Evolutionary conservation across 2,797 vertebrate genomes (phyloP).

Genomic region (Falco concolor): DNA sequence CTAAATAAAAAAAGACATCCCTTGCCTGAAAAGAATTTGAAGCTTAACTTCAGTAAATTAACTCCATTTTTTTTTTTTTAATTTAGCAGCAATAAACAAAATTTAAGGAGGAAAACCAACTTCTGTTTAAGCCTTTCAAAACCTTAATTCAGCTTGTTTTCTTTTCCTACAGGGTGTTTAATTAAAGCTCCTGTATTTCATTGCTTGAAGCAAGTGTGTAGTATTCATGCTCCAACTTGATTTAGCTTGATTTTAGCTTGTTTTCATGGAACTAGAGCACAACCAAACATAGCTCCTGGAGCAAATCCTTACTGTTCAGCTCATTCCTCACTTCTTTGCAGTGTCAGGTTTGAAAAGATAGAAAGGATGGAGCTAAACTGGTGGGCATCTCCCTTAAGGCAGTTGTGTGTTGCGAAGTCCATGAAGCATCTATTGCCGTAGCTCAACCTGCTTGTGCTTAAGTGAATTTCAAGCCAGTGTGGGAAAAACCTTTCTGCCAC

Average conservation of each 20-base stretch:
- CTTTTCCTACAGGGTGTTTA: background rate
- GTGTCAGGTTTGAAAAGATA: background rate
- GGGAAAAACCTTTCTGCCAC: background rate
- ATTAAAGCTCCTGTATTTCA: background rate
- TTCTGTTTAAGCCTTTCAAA: background rate
- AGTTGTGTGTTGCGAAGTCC: background rate
- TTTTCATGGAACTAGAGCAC: background rate
- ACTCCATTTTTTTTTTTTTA: fast-evolving
- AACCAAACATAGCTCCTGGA: background rate
- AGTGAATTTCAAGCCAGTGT: background rate
- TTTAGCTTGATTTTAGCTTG: background rate
- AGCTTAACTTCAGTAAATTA: background rate
- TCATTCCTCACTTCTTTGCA: background rate
- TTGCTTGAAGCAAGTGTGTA: background rate
- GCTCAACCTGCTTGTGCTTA: background rate
- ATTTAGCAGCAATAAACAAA: background rate
- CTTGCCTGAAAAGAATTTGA: background rate
- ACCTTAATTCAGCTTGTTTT: background rate
- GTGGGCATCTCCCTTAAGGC: background rate
- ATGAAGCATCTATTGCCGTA: background rate
- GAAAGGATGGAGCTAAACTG: background rate
- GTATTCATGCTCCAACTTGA: background rate
- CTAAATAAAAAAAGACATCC: background rate
- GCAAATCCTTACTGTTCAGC: background rate
- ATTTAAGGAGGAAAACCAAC: background rate